A percentile compares a stretch with the other conserved stretches of the same genome.
Conservation (phyloP, 2,888 invertebrate genomes). For the Suillia variegata region DNA sequence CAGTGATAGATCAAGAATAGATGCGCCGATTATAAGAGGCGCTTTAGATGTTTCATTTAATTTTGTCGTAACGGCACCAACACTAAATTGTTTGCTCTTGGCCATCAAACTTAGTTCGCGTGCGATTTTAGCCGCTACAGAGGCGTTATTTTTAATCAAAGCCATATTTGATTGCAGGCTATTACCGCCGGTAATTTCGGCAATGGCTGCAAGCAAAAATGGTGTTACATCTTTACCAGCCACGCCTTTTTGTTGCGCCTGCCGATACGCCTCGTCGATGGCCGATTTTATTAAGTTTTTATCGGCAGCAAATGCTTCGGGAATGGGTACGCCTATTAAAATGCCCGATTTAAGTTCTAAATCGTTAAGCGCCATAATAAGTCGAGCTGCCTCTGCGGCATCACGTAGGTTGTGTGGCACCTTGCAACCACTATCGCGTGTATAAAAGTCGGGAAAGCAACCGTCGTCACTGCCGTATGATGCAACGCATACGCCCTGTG, state of each 20-base stretch:
- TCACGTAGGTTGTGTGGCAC: constrained; percentile 74
- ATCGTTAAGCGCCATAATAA: constrained; percentile 66
- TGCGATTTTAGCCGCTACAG: constrained; percentile 80
- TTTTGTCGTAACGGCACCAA: neutral
- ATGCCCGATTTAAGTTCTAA: constrained; percentile 73
- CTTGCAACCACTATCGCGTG: constrained; percentile 72
- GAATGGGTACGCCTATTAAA: constrained; percentile 90
- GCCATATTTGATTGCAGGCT: constrained; percentile 88
- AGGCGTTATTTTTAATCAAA: constrained; percentile 91
- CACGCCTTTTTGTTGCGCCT: constrained; percentile 68
- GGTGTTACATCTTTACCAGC: constrained; percentile 91
- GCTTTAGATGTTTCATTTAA: no score
- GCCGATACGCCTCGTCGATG: constrained; percentile 71
- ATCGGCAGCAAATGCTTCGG: constrained; percentile 67
- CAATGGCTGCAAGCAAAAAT: constrained; percentile 79
- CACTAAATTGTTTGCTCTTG: neutral
- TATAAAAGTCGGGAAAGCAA: constrained; percentile 95
- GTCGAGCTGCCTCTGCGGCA: constrained; percentile 73
- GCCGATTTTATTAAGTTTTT: constrained; percentile 69
- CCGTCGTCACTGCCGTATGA: constrained; percentile 69
- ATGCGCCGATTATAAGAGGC: constrained; percentile 76
- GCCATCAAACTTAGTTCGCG: constrained; percentile 61
- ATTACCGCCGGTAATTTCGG: constrained; percentile 78
- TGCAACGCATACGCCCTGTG: constrained; percentile 90
- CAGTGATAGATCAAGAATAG: constrained; percentile 75